A percentile compares a stretch with the other conserved stretches of the same genome.
phyloP scores from a whole-genome alignment of 2,113 vertebrate genomes.

The Alexandromys fortis region DNA sequence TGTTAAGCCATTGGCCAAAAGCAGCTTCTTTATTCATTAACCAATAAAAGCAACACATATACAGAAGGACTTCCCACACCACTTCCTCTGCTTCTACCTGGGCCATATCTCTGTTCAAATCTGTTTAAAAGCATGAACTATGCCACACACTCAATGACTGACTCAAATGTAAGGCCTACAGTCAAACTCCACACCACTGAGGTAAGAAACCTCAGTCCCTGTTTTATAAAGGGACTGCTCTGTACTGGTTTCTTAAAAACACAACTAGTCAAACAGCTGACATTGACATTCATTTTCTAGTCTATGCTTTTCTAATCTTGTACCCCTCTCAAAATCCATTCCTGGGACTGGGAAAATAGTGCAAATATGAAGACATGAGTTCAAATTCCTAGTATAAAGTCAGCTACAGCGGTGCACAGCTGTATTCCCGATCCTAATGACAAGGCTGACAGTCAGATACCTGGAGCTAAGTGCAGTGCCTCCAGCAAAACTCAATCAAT shows the following conservation, averaged over 20 bases:
- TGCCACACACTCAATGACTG: not conserved
- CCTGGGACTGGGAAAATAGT: not conserved
- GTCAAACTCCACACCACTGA: not conserved
- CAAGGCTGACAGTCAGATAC: not conserved
- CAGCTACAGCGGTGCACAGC: not conserved
- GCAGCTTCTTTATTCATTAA: too few species aligned
- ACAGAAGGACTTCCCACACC: too few species aligned
- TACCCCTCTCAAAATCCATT: not conserved
- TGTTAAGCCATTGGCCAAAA: too few species aligned
- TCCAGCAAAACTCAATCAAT: not conserved
- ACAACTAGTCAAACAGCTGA: not conserved
- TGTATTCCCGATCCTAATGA: not conserved
- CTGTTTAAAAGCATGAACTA: not conserved
- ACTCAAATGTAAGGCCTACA: not conserved
- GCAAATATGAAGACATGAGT: not conserved
- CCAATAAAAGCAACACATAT: too few species aligned
- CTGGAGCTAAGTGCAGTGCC: not conserved
- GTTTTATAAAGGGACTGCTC: not conserved
- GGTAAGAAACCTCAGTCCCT: not conserved
- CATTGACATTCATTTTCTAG: not conserved
- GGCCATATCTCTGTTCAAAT: not conserved
- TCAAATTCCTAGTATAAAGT: not conserved
- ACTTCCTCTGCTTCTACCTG: not conserved
- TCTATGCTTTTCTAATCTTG: not conserved
- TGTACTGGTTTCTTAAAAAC: not conserved